Percentiles rank a stretch among this genome's conserved stretches.
Conservation (phyloP, 2,113 vertebrate species). For the Varanus salvator region DNA sequence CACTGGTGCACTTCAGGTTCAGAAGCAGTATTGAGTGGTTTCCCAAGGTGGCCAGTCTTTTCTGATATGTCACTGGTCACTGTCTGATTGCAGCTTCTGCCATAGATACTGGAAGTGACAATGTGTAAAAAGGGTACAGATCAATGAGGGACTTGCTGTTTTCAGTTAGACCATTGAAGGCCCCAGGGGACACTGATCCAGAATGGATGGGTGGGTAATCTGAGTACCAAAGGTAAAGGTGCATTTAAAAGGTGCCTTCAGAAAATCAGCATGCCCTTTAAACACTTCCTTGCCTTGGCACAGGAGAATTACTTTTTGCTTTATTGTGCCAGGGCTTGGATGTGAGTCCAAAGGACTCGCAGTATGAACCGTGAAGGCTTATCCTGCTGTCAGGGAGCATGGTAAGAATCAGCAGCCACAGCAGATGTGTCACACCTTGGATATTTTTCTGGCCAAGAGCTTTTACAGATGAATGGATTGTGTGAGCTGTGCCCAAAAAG, state of each 20-base stretch:
- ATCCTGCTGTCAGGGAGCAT: background rate
- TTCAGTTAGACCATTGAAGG: background rate
- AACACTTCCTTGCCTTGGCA: conserved; percentile 14
- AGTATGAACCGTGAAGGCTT: background rate
- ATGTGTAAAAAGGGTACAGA: background rate
- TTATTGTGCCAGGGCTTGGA: conserved; percentile 10
- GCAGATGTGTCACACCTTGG: conserved; percentile 27
- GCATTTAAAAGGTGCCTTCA: background rate
- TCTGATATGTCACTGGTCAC: background rate
- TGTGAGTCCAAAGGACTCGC: conserved; percentile 5
- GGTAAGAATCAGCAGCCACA: background rate
- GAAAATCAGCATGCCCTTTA: fast-evolving
- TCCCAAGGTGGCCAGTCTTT: background rate
- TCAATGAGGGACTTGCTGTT: background rate
- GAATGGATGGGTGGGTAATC: background rate
- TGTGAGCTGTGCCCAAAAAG: background rate
- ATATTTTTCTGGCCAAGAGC: background rate
- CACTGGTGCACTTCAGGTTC: background rate
- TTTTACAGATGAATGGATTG: conserved; percentile 11
- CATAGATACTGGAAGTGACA: background rate
- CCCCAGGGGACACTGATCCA: background rate
- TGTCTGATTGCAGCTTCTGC: background rate
- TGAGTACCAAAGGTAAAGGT: background rate
- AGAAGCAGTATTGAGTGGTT: background rate
- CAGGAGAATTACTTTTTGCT: background rate